phyloP scores from a whole-genome alignment of 37 sponge, comb jelly and placozoan genomes.

The Theonella swinhoei region DNA sequence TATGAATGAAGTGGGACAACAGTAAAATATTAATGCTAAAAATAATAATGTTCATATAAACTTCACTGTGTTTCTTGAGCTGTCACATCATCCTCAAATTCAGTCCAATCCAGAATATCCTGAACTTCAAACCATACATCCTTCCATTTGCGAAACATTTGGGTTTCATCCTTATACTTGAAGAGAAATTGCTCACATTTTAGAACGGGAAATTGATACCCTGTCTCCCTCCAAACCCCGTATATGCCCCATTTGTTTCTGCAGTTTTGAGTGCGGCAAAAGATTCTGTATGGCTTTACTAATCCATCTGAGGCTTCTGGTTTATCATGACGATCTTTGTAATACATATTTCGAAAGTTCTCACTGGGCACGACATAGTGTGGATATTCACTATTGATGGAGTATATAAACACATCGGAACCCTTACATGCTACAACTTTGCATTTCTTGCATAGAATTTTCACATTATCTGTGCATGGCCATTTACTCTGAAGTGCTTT shows the following conservation, averaged over 20 bases:
- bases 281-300: conserved; percentile 35
- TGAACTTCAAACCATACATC: conserved; percentile 48
- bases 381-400: background rate
- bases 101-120: background rate
- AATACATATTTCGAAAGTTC: conserved; percentile 3
- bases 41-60: too few species aligned
- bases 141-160: conserved; percentile 51
- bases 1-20: too few species aligned
- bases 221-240: conserved; percentile 31
- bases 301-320: conserved; percentile 29
- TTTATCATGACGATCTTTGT: background rate
- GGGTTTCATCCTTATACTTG: background rate
- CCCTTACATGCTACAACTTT: conserved; percentile 44
- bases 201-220: conserved; percentile 38
- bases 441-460: conserved; percentile 52
- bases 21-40: too few species aligned
- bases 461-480: conserved; percentile 24
- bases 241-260: conserved; percentile 56
- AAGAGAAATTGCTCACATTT: conserved; percentile 54
- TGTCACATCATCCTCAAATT: background rate
- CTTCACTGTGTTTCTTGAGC: background rate
- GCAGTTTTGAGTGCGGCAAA: conserved; percentile 31
- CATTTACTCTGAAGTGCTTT: too few species aligned
- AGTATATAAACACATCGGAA: conserved; percentile 39
- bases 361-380: conserved; percentile 48